phyloP scores from a whole-genome alignment of 92 coral and sea anemone species.

The Epizoanthus stellaris region DNA sequence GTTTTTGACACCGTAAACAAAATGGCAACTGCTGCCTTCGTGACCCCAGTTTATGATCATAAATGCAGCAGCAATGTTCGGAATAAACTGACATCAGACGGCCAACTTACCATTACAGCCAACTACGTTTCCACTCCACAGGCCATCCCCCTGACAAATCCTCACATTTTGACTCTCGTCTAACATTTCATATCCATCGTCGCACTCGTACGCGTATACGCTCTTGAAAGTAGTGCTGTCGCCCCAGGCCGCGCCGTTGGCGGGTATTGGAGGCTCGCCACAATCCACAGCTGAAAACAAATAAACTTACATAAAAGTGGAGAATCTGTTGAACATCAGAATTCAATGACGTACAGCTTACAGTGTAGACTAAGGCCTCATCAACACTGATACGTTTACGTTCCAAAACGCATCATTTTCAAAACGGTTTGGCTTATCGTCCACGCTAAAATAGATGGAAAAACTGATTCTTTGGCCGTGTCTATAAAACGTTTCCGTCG shows the following conservation, averaged over 20 bases:
- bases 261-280: neutral
- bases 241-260: conserved; percentile 1
- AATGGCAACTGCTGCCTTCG: too few relatives aligned
- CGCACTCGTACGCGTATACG: neutral
- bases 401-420: too few relatives aligned
- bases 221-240: neutral
- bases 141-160: conserved; percentile 22
- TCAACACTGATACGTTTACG: too few relatives aligned
- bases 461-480: too few relatives aligned
- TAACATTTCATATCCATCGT: conserved; percentile 14
- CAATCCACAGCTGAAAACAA: conserved; percentile 12
- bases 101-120: conserved; percentile 9
- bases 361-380: too few relatives aligned
- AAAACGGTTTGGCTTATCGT: too few relatives aligned
- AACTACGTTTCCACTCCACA: conserved; percentile 3
- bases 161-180: neutral
- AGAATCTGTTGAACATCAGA: neutral
- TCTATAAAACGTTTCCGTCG: too few relatives aligned
- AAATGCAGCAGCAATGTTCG: too few relatives aligned
- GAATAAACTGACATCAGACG: too few relatives aligned
- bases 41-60: too few relatives aligned
- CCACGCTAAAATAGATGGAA: too few relatives aligned
- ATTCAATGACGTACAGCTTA: neutral
- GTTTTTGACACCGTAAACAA: too few relatives aligned
- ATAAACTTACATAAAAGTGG: neutral